phyloP scores from a whole-genome alignment of 2,888 invertebrate species.

The Leucoptera coffeella region DNA sequence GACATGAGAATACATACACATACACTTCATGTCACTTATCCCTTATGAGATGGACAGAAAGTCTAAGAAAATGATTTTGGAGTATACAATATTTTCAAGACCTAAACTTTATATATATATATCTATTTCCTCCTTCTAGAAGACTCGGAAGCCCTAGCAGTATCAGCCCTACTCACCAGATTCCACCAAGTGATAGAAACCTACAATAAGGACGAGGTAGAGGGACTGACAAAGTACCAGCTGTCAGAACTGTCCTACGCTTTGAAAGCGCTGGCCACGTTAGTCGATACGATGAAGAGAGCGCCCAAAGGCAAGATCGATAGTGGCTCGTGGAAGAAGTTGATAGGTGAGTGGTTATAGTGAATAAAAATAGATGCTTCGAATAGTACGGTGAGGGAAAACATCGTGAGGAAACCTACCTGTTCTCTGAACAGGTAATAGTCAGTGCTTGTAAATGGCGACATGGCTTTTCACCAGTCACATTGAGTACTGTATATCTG shows the following conservation, averaged over 20 bases:
- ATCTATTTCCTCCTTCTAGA: conserved; percentile 15
- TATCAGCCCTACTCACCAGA: conserved; percentile 84
- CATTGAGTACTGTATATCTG: not conserved
- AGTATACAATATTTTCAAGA: too few species aligned
- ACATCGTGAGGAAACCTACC: too few species aligned
- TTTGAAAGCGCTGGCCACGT: conserved; percentile 86
- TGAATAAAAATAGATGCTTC: not conserved
- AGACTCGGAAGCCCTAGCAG: conserved; percentile 63
- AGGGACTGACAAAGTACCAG: conserved; percentile 78
- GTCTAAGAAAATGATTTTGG: too few species aligned
- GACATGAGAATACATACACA: too few species aligned
- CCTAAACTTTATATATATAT: too few species aligned
- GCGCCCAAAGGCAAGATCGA: conserved; percentile 87
- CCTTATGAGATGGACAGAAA: too few species aligned
- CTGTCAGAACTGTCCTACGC: conserved; percentile 95
- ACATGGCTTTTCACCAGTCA: too few species aligned
- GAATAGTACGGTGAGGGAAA: too few species aligned
- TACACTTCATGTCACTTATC: too few species aligned
- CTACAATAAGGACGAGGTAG: conserved; percentile 56
- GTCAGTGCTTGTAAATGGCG: too few species aligned
- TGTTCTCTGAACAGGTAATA: too few species aligned
- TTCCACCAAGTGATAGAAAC: conserved; percentile 89
- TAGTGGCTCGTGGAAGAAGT: conserved; percentile 84
- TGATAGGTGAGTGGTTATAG: conserved; percentile 57
- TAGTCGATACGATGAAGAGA: conserved; percentile 87